Evolutionary conservation across 2,888 invertebrate species (phyloP), one percentile per base, ranked within the genome.

Genomic region (Sesamia inferens): DNA sequence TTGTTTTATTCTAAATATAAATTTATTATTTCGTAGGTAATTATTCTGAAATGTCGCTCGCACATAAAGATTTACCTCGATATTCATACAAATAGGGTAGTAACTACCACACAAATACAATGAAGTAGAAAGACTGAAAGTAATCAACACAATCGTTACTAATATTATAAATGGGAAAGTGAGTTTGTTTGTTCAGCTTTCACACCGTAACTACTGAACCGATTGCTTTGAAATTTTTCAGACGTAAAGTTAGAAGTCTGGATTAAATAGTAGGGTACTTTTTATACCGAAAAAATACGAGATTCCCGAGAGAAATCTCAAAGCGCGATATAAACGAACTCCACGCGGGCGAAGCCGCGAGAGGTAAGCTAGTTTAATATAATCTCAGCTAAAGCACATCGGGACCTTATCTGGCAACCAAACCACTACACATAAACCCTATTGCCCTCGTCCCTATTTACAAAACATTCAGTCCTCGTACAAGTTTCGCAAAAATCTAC

Each of bases 401-500:
- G 39, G 22, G 47, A 39, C 58, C 74, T 22, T 65, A 61, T 62
- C 62, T 74, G 39, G n/a, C 51, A 22, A 68, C 58, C 69, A 66
- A 80, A 59, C 66, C 54, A 5, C 19, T 47, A 4, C 22, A 16
- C 65, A 57, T 62, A 79, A 74, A 58, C 57, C 80, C 61, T 19
- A 68, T 55, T 64, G 24, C 47, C 57, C 55, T 71, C 57, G 75
- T 71, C 22, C 62, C 63, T 48, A 65, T 79, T 62, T 54, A 83
- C 64, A 57, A 68, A 79, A 81, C 55, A 81, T 55, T 55, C 47
- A 44, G 13, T n/a, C 16, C 65, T 51, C 31, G 24, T 68, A n/a
- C 61, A 31, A 44, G 51, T 42, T 71, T 54, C 65, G 68, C 71
- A 72, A 79, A 76, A 71, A 71, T 74, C 69, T 72, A 74, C 74